These are phyloP conservation scores for Nowickia ferox DNA, from an alignment of 2,888 invertebrate species.

Conservation along the genomic window DNA sequence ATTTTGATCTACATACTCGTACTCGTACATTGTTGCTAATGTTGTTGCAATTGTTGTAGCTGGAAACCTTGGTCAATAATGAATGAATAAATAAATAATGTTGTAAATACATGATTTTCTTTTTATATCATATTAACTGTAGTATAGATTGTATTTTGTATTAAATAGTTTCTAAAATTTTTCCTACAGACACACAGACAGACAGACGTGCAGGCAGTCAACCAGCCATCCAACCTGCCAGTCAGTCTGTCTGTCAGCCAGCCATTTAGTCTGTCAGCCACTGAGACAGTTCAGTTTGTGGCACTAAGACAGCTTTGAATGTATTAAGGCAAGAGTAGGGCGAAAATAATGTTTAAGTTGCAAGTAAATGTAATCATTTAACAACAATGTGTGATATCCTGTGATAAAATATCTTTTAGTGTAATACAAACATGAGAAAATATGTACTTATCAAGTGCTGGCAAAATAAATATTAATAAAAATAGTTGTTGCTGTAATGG, in stretches of 20 bases:
- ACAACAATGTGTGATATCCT: conserved; percentile 62
- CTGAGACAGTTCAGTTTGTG: background rate
- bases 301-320: background rate
- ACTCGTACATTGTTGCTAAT: background rate
- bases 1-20: background rate
- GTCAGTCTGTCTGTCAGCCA: background rate
- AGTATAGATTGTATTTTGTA: conserved; percentile 8
- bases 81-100: conserved; percentile 58
- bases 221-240: background rate
- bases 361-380: conserved; percentile 40
- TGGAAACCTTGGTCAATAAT: conserved; percentile 64
- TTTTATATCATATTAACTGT: conserved; percentile 42
- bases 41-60: conserved; percentile 23
- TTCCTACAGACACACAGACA: background rate
- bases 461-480: conserved; percentile 31
- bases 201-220: background rate
- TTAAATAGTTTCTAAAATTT: conserved; percentile 13
- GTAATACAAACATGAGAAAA: conserved; percentile 25
- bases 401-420: conserved; percentile 46
- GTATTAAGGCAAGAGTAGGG: background rate
- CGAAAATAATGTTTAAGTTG: conserved; percentile 28
- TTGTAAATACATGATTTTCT: conserved; percentile 39
- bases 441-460: conserved; percentile 35
- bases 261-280: background rate
- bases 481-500: background rate